Conservation (phyloP, 2,113 vertebrate species). For the Callaeas wilsoni region DNA sequence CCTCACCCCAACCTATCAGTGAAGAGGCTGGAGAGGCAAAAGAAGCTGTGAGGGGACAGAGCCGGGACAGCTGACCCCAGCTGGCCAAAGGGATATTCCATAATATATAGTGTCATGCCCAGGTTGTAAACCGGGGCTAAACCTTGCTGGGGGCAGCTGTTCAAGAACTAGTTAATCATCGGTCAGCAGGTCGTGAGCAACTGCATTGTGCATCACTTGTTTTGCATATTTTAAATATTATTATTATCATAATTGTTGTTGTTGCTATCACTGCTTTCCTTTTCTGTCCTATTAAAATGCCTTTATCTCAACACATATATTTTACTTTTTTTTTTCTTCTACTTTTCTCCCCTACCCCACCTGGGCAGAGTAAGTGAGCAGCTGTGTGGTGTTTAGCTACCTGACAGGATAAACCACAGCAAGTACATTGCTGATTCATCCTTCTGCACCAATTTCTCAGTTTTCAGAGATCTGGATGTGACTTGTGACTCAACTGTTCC, state of each 20-base stretch:
- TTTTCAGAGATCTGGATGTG: background rate
- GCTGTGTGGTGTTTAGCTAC: background rate
- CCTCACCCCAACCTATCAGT: background rate
- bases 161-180: background rate
- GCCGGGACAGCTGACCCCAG: background rate
- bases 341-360: background rate
- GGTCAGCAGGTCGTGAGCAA: background rate
- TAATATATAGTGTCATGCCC: background rate
- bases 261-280: background rate
- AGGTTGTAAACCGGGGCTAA: background rate
- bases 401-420: background rate
- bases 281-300: background rate
- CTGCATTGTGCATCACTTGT: background rate
- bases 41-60: background rate
- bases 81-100: background rate
- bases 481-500: background rate
- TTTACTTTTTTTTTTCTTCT: background rate
- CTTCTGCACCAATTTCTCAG: background rate
- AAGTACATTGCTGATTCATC: background rate
- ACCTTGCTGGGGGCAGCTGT: background rate
- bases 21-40: background rate
- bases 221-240: background rate
- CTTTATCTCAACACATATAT: background rate
- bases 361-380: background rate
- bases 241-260: rapidly evolving